Percentiles rank a stretch among this genome's conserved stretches.
phyloP scores from a whole-genome alignment of 64 coral and sea anemone species.

The Actinia equina region DNA sequence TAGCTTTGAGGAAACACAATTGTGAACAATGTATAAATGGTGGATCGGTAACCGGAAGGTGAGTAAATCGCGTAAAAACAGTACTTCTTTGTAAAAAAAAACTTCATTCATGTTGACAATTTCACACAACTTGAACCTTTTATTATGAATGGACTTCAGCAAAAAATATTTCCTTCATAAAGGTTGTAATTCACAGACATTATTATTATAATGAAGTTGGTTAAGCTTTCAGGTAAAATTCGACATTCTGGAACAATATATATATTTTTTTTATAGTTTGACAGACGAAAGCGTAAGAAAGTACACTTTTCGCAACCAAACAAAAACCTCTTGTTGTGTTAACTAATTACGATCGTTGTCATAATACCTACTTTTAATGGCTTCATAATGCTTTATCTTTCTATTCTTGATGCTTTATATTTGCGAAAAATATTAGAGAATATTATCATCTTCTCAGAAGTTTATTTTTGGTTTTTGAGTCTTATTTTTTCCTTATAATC shows the following conservation, averaged over 20 bases:
- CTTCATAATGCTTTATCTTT: neutral
- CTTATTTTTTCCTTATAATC: neutral
- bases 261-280: neutral
- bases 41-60: conserved; percentile 37
- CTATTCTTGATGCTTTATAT: neutral
- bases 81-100: neutral
- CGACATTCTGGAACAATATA: neutral
- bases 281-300: neutral
- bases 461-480: neutral
- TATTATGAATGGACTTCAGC: neutral
- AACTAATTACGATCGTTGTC: neutral
- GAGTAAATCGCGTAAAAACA: neutral
- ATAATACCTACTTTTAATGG: neutral
- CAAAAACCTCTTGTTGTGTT: neutral
- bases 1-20: conserved; percentile 39
- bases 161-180: neutral
- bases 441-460: neutral
- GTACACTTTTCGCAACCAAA: neutral
- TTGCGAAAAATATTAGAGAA: neutral
- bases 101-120: neutral
- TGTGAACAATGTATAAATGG: conserved; percentile 71
- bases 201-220: neutral
- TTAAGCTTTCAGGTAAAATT: neutral
- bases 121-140: neutral
- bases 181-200: neutral